Percentiles rank a stretch among this genome's conserved stretches.
These are phyloP conservation scores for Ambastaia sidthimunki DNA, from an alignment of 2,797 vertebrate species.

Conservation along the genomic window DNA sequence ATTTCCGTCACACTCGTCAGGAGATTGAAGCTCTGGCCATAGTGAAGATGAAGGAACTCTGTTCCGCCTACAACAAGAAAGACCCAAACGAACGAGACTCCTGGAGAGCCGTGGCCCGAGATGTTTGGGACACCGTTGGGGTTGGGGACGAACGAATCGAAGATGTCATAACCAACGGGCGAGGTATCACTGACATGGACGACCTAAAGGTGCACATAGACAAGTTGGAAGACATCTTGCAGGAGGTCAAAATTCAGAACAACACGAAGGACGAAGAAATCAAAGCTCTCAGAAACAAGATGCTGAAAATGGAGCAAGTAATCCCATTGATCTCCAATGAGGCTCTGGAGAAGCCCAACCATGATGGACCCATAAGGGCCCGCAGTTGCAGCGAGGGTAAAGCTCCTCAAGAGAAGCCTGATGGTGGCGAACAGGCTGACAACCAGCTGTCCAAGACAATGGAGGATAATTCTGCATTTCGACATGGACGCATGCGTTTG, in stretches of 20 bases:
- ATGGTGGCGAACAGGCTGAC: slow-evolving; percentile 70
- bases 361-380: slow-evolving; percentile 41
- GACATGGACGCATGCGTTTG: slow-evolving; percentile 87
- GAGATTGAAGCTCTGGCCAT: slow-evolving; percentile 98
- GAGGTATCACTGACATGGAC: slow-evolving; percentile 85
- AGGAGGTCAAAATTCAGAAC: slow-evolving; percentile 98
- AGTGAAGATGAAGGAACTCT: slow-evolving; percentile 99
- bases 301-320: slow-evolving; percentile 99
- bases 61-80: slow-evolving; percentile 93
- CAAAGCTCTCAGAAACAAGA: slow-evolving; percentile 91
- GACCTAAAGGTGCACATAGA: slow-evolving; percentile 97
- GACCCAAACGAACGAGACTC: slow-evolving; percentile 98
- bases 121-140: slow-evolving; percentile 98
- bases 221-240: slow-evolving; percentile 96
- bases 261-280: slow-evolving; percentile 99
- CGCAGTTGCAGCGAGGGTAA: slow-evolving; percentile 67
- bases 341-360: slow-evolving; percentile 16
- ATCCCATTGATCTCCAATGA: slow-evolving; percentile 88
- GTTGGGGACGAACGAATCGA: slow-evolving; percentile 95
- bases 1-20: slow-evolving; percentile 96
- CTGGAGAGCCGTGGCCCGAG: slow-evolving; percentile 95
- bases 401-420: slow-evolving; percentile 65
- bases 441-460: slow-evolving; percentile 76
- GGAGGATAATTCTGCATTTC: slow-evolving; percentile 84
- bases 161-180: slow-evolving; percentile 83